These are phyloP conservation scores for Oscheius sp. DNA, from an alignment of 2,888 invertebrate genomes.

Conservation along the genomic window DNA sequence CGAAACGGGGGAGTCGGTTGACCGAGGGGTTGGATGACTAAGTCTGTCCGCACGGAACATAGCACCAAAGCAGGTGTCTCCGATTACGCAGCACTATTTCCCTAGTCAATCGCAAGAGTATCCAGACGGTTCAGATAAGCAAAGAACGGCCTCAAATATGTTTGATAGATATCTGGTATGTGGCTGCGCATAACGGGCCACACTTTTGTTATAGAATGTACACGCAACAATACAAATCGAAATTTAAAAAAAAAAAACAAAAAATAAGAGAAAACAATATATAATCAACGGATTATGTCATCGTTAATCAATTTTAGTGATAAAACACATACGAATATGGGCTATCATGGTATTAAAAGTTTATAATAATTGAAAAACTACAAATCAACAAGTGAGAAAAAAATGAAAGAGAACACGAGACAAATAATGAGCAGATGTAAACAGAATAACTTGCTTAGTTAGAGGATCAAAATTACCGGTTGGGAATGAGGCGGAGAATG, in stretches of 20 bases:
- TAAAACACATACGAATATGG: no score
- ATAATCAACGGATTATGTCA: no score
- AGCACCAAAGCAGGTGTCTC: slow-evolving; percentile 24
- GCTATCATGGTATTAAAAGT: neutral
- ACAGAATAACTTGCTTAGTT: neutral
- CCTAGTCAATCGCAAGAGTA: neutral
- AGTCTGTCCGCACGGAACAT: slow-evolving; percentile 26
- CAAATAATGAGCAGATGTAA: neutral
- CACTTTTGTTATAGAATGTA: no score
- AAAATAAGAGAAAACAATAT: no score
- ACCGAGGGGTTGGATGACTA: slow-evolving; percentile 29
- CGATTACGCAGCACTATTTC: slow-evolving; percentile 13
- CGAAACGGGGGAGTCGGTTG: slow-evolving; percentile 28
- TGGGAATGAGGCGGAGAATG: neutral
- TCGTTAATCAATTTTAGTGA: no score
- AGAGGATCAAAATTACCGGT: neutral
- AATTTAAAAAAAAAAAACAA: no score
- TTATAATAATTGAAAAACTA: neutral
- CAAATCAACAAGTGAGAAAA: neutral
- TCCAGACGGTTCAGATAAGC: slow-evolving; percentile 27
- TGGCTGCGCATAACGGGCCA: no score
- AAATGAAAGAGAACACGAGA: neutral
- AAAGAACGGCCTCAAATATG: slow-evolving; percentile 15
- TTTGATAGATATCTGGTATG: neutral
- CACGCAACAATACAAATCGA: no score